Base-by-base conservation (phyloP, 1,140 invertebrate genomes). In the Drosophila mauritiana region DNA sequence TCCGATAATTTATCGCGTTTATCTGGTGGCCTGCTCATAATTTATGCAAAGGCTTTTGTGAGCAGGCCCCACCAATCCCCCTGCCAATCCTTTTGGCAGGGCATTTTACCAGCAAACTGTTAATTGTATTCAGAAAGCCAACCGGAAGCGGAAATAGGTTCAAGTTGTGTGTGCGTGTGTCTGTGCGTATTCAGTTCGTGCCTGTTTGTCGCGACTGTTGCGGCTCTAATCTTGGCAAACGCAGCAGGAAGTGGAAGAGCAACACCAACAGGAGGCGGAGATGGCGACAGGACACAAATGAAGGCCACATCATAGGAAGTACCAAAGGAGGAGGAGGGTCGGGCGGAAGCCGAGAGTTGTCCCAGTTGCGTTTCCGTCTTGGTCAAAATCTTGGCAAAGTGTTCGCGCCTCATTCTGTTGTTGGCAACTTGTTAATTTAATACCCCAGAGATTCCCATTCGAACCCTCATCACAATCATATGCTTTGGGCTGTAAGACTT, bases 1-100 rank as follows among this genome's bases (percentile, higher is more conserved):
- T 67, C 55, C 65, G 84, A 88, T 89, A 88, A 88, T 88, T 88
- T 88, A 88, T 88, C 80, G 84, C 84, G 72, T 48, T 83, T 89
- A 88, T 89, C 84, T 88, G 84, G 72, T 39, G 63, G 53, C 49
- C 68, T 70, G 76, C 61, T 73, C 63, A 84, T 88, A 88, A 88
- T 83, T 88, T 88, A 88, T 83, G 84, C 84, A 88, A 80, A 68
- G 62, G 77, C 84, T 78, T 82, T 88, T 88, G 80, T 77, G 61
- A 61, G 53, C 46, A 51, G 52, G n/a, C 31, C 27, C 39, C 15
- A 2, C 15, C 15, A 1, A 10, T 22, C 25, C 39, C 22, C 61
- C 49, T 20, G 27, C 36, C 42, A 53, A 11, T 27, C 59, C 37
- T 53, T 65, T 68, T 68, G 64, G 64, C 64, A 68, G 64, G 61